Percentiles rank a stretch among this genome's conserved stretches.
Conservation (phyloP, 2,888 invertebrate species). For the Shargacucullia verbasci region DNA sequence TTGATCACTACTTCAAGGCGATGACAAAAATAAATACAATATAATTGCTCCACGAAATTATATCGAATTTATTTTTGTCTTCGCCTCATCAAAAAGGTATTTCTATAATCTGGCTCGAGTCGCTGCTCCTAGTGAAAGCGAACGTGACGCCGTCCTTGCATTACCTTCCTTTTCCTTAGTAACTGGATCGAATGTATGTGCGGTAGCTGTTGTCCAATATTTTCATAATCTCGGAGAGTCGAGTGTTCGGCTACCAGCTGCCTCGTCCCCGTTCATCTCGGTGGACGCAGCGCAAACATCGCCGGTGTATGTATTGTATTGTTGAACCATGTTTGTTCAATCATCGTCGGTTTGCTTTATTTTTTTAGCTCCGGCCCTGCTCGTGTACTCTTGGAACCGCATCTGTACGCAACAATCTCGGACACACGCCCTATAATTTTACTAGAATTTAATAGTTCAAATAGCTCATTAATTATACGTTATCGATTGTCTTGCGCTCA, state of each 20-base stretch:
- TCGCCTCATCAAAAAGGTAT: slow-evolving; percentile 10
- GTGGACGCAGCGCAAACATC: slow-evolving; percentile 52
- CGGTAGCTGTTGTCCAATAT: slow-evolving; percentile 51
- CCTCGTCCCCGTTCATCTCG: slow-evolving; percentile 22
- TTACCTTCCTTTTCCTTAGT: slow-evolving; percentile 9
- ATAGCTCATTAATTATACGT: slow-evolving; percentile 57
- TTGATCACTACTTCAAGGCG: slow-evolving; percentile 30
- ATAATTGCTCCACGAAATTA: slow-evolving; percentile 18
- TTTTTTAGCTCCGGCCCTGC: slow-evolving; percentile 62
- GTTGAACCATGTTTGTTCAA: slow-evolving; percentile 63
- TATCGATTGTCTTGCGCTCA: slow-evolving; percentile 65
- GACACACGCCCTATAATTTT: slow-evolving; percentile 42
- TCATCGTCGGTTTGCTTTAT: slow-evolving; percentile 65
- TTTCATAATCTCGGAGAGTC: slow-evolving; percentile 48
- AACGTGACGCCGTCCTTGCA: slow-evolving; percentile 29
- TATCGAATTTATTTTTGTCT: no score
- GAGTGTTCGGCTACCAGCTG: slow-evolving; percentile 54
- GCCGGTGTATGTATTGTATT: slow-evolving; percentile 52
- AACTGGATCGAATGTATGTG: slow-evolving; percentile 18
- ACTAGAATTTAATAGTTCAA: slow-evolving; percentile 29
- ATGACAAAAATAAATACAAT: slow-evolving; percentile 21
- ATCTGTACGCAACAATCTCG: slow-evolving; percentile 34
- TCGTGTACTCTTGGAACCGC: slow-evolving; percentile 41
- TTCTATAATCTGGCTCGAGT: slow-evolving; percentile 10
- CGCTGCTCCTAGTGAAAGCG: slow-evolving; percentile 13